These are phyloP conservation scores for Drosophila nigritarsus DNA, from an alignment of 2,888 invertebrate genomes.

Conservation along the genomic window DNA sequence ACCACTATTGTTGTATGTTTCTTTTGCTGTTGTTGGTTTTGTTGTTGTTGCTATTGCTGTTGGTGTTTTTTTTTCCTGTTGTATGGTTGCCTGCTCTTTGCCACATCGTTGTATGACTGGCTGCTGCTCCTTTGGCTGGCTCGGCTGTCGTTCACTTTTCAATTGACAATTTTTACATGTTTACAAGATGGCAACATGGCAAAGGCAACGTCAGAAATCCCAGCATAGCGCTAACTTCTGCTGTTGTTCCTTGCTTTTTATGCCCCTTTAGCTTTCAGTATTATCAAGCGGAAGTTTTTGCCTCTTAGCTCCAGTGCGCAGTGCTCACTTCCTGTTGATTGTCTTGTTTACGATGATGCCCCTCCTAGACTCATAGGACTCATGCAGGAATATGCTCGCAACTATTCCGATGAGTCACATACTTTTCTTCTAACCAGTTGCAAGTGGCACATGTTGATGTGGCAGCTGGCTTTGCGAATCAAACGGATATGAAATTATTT, in stretches of 20 bases:
- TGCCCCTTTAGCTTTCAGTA: conserved; percentile 22
- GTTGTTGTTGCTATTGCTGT: neutral
- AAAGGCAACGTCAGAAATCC: conserved; percentile 28
- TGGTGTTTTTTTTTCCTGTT: conserved; percentile 23
- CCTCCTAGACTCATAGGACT: conserved; percentile 30
- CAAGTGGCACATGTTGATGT: neutral
- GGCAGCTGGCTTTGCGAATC: conserved; percentile 18
- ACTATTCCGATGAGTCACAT: conserved; percentile 29
- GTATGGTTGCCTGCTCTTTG: conserved; percentile 45
- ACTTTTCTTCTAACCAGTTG: neutral
- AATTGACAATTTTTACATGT: conserved; percentile 71
- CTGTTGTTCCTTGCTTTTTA: conserved; percentile 3
- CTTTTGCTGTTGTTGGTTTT: neutral
- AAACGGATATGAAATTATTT: conserved; percentile 25
- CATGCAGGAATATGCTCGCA: neutral
- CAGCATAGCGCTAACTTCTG: conserved; percentile 26
- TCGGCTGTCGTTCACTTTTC: conserved; percentile 43
- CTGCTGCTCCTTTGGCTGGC: conserved; percentile 9
- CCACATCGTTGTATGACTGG: conserved; percentile 56
- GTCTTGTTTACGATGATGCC: conserved; percentile 57
- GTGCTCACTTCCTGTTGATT: conserved; percentile 61
- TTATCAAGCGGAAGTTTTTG: conserved; percentile 55
- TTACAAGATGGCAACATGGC: conserved; percentile 67
- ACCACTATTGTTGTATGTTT: conserved; percentile 44
- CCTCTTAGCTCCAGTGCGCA: conserved; percentile 9